Percentiles rank a stretch among this genome's conserved stretches.
Conservation (phyloP, 2,797 vertebrate species). For the Xiphorhynchus erythropygius region DNA sequence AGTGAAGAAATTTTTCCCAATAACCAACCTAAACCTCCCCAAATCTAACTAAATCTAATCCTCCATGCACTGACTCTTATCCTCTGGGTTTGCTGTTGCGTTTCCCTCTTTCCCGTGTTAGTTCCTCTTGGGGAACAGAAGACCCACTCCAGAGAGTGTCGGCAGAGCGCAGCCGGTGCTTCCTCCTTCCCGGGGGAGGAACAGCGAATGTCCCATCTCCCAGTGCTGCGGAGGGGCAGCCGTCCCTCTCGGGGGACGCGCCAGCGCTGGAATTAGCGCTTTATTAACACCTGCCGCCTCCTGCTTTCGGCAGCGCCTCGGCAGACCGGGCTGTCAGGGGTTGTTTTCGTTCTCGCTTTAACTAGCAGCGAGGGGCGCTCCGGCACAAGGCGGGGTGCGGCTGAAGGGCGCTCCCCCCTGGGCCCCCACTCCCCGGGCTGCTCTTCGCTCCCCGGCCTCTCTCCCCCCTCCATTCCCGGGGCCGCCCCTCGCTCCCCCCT, state of each 20-base stretch:
- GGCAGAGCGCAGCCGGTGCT: background rate
- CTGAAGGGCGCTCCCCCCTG: accelerated
- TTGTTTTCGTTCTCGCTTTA: no score
- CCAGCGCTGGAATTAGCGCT: background rate
- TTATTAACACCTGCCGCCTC: background rate
- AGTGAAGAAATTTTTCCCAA: background rate
- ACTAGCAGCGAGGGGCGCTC: accelerated
- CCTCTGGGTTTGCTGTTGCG: background rate
- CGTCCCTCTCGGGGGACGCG: background rate
- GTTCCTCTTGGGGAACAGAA: background rate
- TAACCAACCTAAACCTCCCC: background rate
- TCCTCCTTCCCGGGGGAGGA: background rate
- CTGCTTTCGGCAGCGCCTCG: background rate
- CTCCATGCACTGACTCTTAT: background rate
- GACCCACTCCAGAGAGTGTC: no score
- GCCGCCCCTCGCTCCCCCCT: background rate
- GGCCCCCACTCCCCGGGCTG: no score
- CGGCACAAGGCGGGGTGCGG: background rate
- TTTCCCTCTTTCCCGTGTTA: background rate
- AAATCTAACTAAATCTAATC: background rate
- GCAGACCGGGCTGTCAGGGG: accelerated
- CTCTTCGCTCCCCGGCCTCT: no score
- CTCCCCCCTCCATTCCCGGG: no score
- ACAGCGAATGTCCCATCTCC: background rate
- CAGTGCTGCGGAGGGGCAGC: background rate